Conservation (phyloP, 2,113 vertebrate species). For the Brachyistius frenatus region DNA sequence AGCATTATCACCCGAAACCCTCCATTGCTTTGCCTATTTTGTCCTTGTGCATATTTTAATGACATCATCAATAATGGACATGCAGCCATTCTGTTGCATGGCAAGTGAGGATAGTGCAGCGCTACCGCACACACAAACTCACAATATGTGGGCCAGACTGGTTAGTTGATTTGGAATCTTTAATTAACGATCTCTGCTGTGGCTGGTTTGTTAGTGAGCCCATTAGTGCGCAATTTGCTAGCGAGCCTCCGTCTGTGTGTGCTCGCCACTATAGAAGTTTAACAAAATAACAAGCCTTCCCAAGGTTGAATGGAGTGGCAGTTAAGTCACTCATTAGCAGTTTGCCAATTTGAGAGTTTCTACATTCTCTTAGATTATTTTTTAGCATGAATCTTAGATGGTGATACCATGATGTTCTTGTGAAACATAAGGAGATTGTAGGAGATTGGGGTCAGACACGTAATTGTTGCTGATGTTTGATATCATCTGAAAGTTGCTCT, state of each 20-base stretch:
- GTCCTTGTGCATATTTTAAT: slow-evolving; percentile 83
- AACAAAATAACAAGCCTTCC: neutral
- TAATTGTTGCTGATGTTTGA: too few species aligned
- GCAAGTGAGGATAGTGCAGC: slow-evolving; percentile 24
- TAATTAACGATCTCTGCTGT: slow-evolving; percentile 52
- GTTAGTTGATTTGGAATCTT: slow-evolving; percentile 39
- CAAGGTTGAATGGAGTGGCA: neutral
- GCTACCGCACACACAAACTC: slow-evolving; percentile 8
- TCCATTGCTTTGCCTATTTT: slow-evolving; percentile 63
- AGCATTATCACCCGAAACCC: slow-evolving; percentile 21
- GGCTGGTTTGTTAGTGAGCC: slow-evolving; percentile 32
- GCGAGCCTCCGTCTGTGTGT: neutral
- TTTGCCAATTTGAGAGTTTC: neutral
- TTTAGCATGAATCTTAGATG: neutral
- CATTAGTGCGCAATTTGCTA: slow-evolving; percentile 41
- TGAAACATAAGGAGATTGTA: neutral
- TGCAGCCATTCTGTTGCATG: slow-evolving; percentile 53
- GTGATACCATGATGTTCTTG: neutral
- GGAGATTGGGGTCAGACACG: neutral
- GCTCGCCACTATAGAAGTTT: neutral
- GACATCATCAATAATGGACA: slow-evolving; percentile 79
- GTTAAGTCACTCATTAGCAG: neutral
- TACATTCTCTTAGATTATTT: too few species aligned
- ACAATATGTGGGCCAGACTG: slow-evolving; percentile 48
- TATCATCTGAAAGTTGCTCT: too few species aligned